phyloP scores from a whole-genome alignment of 1,140 invertebrate species.

The Forficula auricularia region DNA sequence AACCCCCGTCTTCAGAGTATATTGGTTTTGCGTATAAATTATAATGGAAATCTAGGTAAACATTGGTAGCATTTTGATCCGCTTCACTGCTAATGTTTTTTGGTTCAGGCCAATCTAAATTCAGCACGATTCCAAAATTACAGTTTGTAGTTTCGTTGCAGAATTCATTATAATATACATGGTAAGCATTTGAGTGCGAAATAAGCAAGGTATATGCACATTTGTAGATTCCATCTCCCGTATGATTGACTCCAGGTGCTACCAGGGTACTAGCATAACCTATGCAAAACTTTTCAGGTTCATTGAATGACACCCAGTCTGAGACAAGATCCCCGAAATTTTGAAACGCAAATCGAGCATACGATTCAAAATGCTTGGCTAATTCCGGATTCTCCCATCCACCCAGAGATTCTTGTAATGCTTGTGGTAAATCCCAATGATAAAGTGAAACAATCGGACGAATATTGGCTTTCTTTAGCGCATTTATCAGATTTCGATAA shows the following conservation, averaged over 20 bases:
- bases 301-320: slow-evolving; percentile 21
- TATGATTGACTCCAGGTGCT: slow-evolving; percentile 20
- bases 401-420: slow-evolving; percentile 35
- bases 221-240: slow-evolving; percentile 23
- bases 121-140: too few species aligned
- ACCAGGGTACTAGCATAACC: not conserved
- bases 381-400: slow-evolving; percentile 39
- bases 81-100: too few species aligned
- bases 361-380: slow-evolving; percentile 33
- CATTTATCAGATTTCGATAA: too few species aligned
- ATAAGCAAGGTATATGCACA: slow-evolving; percentile 24
- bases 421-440: slow-evolving; percentile 34
- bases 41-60: too few species aligned
- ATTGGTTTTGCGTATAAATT: too few species aligned
- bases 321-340: slow-evolving; percentile 40
- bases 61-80: too few species aligned
- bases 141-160: too few species aligned
- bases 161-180: slow-evolving; percentile 25
- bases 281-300: slow-evolving; percentile 9
- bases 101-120: too few species aligned
- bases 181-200: slow-evolving; percentile 26
- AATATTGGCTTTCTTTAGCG: too few species aligned
- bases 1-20: too few species aligned
- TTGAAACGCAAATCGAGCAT: slow-evolving; percentile 31
- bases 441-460: too few species aligned